Base-by-base conservation (phyloP, 2,888 invertebrate genomes). In the Acleris emargana region DNA sequence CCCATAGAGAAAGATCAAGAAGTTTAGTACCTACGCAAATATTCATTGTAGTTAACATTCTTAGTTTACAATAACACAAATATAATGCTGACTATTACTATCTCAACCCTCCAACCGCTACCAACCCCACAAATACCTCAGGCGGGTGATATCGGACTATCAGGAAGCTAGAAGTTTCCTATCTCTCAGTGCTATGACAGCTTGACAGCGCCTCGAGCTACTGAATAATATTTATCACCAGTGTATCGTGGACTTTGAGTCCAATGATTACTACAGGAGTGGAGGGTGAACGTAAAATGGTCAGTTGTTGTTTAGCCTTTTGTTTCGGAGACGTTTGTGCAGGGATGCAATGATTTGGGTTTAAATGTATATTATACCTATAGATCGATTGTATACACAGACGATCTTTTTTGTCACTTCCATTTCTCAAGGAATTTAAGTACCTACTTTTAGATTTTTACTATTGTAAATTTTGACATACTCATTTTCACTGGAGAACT, bases 81-180 rank as follows among this genome's bases (percentile, higher is more conserved):
- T 17, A 45, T 16, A 45, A 45, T 2, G 5, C n/a, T 38, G 5
- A 6, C 18, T 18, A 18, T 32, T 17, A 2, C 47, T 20, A 32
- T 55, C 62, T 55, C 22, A 62, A 38, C 54, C 50, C 50, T 50
- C 62, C 17, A 42, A 47, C 17, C 28, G 49, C 49, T 32, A 51
- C 45, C 59, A 64, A 64, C 59, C 53, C 59, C 53, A 38, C 47
- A 50, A 64, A 49, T 49, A 64, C 64, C 64, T 58, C 58, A 20
- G 64, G 64, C 64, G 47, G 49, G 18, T 49, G 59, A 54, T 64
- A 60, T 60, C 59, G 38, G 57, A 22, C 25, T 60, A 64, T 64
- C 64, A 25, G 59, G n/a, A 55, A 43, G 17, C 59, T 50, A 55
- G 59, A 55, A 64, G 54, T 64, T 64, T 28, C 59, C 55, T 64